A percentile compares a stretch with the other conserved stretches of the same genome.
Evolutionary conservation across 2,888 invertebrate genomes (phyloP).

Genomic region (Gastracanthus pulcherrimus): DNA sequence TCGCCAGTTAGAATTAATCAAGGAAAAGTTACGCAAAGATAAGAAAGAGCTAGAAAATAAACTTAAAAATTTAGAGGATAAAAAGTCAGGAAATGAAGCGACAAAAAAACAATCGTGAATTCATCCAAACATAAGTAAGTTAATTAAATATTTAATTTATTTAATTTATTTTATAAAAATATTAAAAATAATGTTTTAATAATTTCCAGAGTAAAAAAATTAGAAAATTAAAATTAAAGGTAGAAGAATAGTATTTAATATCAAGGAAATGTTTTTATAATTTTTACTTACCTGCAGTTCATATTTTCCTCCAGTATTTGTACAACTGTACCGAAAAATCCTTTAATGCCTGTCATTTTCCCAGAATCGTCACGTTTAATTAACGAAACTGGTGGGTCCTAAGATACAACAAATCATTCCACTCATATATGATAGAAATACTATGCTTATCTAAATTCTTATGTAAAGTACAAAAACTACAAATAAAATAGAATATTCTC

Average conservation of each 20-base stretch:
- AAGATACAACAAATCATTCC: neutral
- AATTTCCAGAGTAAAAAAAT: too few relatives aligned
- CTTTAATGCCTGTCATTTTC: conserved; percentile 65
- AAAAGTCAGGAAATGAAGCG: neutral
- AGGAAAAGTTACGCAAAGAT: conserved; percentile 42
- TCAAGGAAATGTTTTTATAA: neutral
- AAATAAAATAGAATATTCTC: neutral
- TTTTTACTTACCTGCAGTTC: conserved; percentile 73
- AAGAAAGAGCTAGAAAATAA: conserved; percentile 5
- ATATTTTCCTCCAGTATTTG: conserved; percentile 69
- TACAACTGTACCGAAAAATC: conserved; percentile 73
- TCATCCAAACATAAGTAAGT: neutral
- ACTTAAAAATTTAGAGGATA: neutral
- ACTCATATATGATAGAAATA: too few relatives aligned
- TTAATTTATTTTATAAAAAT: too few relatives aligned
- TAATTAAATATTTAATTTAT: too few relatives aligned
- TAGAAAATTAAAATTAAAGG: too few relatives aligned
- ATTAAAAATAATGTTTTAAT: too few relatives aligned
- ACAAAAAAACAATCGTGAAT: neutral
- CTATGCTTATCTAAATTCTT: neutral
- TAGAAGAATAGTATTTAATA: neutral
- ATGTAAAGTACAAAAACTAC: neutral
- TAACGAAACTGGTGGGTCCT: conserved; percentile 73
- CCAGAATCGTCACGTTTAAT: conserved; percentile 63
- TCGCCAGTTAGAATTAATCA: conserved; percentile 67